Base-by-base conservation (phyloP, 1,140 invertebrate species). In the Apocrypta bakeri region DNA sequence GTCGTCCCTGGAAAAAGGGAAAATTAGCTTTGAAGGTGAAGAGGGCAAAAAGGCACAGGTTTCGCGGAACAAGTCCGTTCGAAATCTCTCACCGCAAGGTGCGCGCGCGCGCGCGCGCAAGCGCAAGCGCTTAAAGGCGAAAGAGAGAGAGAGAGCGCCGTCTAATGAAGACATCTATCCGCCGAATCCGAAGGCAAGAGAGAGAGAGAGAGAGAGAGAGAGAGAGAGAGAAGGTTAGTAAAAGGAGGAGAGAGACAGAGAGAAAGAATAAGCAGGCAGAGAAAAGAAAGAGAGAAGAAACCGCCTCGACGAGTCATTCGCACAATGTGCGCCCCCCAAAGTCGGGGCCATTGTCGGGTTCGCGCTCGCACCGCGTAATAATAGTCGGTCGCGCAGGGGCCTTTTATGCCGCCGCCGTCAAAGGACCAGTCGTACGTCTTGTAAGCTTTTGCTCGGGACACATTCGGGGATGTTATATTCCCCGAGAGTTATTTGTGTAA, bases 141-240 rank as follows among this genome's bases (percentile, higher is more conserved):
- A 66, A 56, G 56, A 21, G 37, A 17, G 27, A 56, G 17, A 48
- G 14, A 48, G 48, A 56, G 48, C 17, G 69, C 63, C 40, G 78
- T 74, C 85, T 89, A 89, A 89, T 89, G 88, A 89, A 89, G 88
- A 88, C 86, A 87, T 89, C 86, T 86, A 82, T 82, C 83, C 82
- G 80, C 72, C 84, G 82, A 74, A 83, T 85, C 83, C 81, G 79
- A 17, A 69, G 83, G 84, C 85, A 72, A 81, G 87, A 76, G 80
- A 76, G 61, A 42, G 33, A 21, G 24, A 48, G 37, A 63, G 56
- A 66, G 17, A 42, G 17, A 8, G 29, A 48, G 73, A 74, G 37
- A 56, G 56, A 74, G 64, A 75, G 14, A 24, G 56, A 27, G 61
- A 56, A 37, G 33, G 33, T 37, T 37, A 37, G 33, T 9, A 37